phyloP scores from a whole-genome alignment of 2,113 vertebrate species.

The Brachypteracias leptosomus region DNA sequence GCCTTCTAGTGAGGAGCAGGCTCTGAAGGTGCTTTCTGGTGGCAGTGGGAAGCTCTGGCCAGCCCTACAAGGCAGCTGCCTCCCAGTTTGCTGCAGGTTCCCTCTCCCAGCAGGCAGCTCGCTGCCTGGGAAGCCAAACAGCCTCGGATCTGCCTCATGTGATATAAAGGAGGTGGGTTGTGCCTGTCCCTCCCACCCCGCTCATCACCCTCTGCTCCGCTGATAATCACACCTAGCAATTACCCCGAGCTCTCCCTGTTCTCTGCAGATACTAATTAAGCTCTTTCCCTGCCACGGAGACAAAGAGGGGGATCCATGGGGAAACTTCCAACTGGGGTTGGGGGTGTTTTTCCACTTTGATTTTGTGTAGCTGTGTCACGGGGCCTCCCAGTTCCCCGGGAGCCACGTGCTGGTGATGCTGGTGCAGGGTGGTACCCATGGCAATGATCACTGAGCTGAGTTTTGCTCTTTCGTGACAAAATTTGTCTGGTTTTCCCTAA shows the following conservation, averaged over 20 bases:
- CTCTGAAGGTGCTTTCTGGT: not conserved
- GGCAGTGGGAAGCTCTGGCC: not conserved
- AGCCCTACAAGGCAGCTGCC: not conserved
- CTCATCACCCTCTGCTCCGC: conserved; percentile 29
- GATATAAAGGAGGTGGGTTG: conserved; percentile 46
- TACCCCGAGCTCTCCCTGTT: conserved; percentile 37
- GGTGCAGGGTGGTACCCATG: not conserved
- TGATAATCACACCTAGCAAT: conserved; percentile 45
- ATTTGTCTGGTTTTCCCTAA: not conserved
- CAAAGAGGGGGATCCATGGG: conserved; percentile 29
- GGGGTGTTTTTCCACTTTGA: not conserved
- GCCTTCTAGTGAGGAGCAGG: fast-evolving
- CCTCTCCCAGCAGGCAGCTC: not conserved
- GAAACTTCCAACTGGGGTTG: not conserved
- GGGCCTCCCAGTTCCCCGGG: not conserved
- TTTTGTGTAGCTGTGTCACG: not conserved
- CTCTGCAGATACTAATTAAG: conserved; percentile 44
- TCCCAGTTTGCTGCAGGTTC: not conserved
- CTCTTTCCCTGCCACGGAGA: not conserved
- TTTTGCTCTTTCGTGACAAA: not conserved
- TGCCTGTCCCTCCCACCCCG: conserved; percentile 40
- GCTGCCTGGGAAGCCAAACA: not conserved
- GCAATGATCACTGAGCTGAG: fast-evolving
- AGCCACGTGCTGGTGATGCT: fast-evolving
- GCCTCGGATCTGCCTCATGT: not conserved